Evolutionary conservation across 2,888 invertebrate species (phyloP), one percentile per base, ranked within the genome.

Genomic region (Machimus atricapillus): DNA sequence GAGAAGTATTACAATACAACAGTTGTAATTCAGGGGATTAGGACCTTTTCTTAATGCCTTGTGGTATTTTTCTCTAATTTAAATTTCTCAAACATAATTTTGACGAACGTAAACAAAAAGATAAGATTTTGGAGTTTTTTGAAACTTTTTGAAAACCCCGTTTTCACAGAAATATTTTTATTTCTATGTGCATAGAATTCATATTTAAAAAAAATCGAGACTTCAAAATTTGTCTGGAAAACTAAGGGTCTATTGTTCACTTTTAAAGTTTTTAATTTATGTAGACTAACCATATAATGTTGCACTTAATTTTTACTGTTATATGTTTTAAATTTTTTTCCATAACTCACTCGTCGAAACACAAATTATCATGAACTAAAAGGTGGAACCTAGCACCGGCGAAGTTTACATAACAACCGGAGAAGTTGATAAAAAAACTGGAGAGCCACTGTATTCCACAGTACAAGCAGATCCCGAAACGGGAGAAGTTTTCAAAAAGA

Each of bases 381-480:
- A 66, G 66, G 66, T 66, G 66, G 66, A 66, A 66, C 66, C 66
- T 66, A 66, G 66, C 27, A 66, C 66, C 5, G 66, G 66, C 27
- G 66, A 66, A 52, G 52, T 79, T 46, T 96, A 96, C 96, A 94
- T 95, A 88, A 95, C 95, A 76, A 92, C 92, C 3, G 95, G 95
- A 86, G 94, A 95, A 34, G 94, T 94, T 90, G 95, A 96, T 91
- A 95, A 95, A 0, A 92, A 93, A 83, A 94, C 94, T 16, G 95
- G 95, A 76, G 95, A 95, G 89, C 93, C 94, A 14, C 92, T 96
- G 78, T 96, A 95, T 91, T 94, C 95, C 12, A 95, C 95, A 74
- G 95, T 95, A 83, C 95, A 95, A 90, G 94, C 96, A 12, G 96
- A 96, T 90, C 95, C 96, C 1, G 93, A 94, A 87, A 96, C 96